Conservation (phyloP, 2,113 vertebrate species). For the Elaphurus davidianus region DNA sequence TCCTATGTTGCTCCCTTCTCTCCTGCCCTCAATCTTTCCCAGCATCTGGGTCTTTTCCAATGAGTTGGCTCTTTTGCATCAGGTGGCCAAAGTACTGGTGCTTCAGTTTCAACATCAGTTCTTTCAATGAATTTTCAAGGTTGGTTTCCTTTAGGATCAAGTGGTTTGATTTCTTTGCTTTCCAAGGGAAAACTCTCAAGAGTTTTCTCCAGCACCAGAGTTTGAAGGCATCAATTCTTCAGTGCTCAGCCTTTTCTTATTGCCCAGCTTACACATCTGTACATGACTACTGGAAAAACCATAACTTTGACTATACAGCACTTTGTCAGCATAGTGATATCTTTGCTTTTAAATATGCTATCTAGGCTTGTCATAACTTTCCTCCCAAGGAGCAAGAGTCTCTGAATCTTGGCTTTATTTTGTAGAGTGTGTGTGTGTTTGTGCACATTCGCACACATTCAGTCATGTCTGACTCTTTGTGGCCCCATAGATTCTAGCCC, state of each 20-base stretch:
- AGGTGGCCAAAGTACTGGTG: not conserved
- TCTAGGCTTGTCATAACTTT: not conserved
- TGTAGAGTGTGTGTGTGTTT: not conserved
- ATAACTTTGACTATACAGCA: not conserved
- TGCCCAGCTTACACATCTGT: not conserved
- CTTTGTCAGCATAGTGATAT: not conserved
- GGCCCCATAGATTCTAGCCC: not conserved
- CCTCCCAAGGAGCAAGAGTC: not conserved
- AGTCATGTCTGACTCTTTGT: not conserved
- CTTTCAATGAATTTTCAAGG: not conserved
- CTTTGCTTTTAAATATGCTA: not conserved
- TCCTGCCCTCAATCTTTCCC: not conserved
- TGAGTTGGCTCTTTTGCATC: not conserved
- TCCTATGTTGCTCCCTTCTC: not conserved
- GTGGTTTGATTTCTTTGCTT: not conserved
- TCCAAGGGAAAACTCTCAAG: not conserved
- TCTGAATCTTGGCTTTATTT: not conserved
- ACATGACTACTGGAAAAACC: not conserved
- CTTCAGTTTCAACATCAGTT: not conserved
- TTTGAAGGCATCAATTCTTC: not conserved
- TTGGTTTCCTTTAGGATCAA: not conserved
- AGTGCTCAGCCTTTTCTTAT: not conserved
- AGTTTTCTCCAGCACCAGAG: not conserved
- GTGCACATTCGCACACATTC: accelerated
- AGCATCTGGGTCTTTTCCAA: not conserved